Evolutionary conservation across 2,888 invertebrate genomes (phyloP), one percentile per base, ranked within the genome.

Genomic region (Rhimphoctona megacephalus): DNA sequence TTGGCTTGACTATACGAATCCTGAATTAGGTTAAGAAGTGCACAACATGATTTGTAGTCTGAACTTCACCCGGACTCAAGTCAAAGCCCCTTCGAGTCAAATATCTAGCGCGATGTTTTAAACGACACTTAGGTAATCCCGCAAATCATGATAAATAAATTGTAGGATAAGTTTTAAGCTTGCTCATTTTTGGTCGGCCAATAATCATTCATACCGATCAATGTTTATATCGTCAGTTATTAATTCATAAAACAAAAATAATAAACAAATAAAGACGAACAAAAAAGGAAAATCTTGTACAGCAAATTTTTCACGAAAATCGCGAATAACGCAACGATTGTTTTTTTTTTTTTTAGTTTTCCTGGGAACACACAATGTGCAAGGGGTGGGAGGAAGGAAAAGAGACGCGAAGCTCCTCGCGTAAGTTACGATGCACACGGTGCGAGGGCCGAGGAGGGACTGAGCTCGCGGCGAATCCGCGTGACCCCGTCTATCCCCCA

Each of bases 401-500:
- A 57, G 25, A 54, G 57, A 25, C 73, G 73, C 57, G 52, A 54
- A 52, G 11, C 39, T 64, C 67, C 67, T 69, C 36, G 78, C 33
- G 17, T 25, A n/a, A 49, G n/a, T 19, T 4, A 70, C 86, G 88
- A 86, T 76, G 81, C 85, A 81, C 85, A 83, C 88, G 79, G 77
- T 67, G 61, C 69, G 80, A 85, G 72, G 81, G 84, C 83, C 88
- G 87, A 88, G 82, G 82, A 74, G 82, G 85, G 86, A 89, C 89
- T 88, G 88, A 89, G 89, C 89, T 88, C 79, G 61, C 67, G 61
- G 67, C 78, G 70, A 64, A 83, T 86, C 85, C 83, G 87, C 87
- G 83, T 87, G 85, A 88, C 89, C 87, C 87, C 88, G 78, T 80
- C 86, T 76, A 85, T 79, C 85, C 80, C 88, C 81, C 88, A 76